These are phyloP conservation scores for Drosophila lacteicornis DNA, from an alignment of 1,140 invertebrate species.

Conservation along the genomic window DNA sequence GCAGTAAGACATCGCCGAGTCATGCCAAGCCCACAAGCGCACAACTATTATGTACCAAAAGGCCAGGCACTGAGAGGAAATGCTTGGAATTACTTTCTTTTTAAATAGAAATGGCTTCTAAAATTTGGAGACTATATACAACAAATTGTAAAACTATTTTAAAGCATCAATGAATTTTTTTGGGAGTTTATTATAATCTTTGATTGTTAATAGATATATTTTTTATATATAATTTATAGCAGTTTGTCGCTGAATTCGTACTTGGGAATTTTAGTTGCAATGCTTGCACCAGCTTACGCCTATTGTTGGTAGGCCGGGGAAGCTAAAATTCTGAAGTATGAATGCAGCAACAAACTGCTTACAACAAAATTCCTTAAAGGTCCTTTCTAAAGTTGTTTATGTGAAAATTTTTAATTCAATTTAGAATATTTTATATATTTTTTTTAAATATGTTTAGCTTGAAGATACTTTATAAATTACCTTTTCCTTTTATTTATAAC, in stretches of 20 bases:
- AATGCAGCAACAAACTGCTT: not conserved
- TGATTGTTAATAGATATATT: not conserved
- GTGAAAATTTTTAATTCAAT: too few relatives aligned
- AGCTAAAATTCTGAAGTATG: not conserved
- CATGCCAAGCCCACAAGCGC: constrained; percentile 50
- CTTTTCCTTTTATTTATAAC: not conserved
- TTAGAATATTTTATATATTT: too few relatives aligned
- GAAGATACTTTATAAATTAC: not conserved
- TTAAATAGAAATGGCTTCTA: too few relatives aligned
- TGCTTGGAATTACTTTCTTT: not conserved
- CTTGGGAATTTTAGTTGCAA: not conserved
- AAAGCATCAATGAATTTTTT: too few relatives aligned
- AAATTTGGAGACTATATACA: too few relatives aligned
- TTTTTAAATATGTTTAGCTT: too few relatives aligned
- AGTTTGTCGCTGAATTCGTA: not conserved
- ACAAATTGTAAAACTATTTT: too few relatives aligned
- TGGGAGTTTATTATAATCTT: not conserved
- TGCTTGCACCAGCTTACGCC: too few relatives aligned
- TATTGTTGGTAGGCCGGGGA: not conserved
- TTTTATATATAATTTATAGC: not conserved
- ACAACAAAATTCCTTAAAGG: too few relatives aligned
- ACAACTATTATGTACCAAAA: constrained; percentile 67
- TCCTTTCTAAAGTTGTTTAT: too few relatives aligned
- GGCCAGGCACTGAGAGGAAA: constrained; percentile 30
- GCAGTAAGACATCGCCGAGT: constrained; percentile 60